Percentiles rank a stretch among this genome's conserved stretches.
phyloP scores from a whole-genome alignment of 2,113 vertebrate species.

The Indri indri region DNA sequence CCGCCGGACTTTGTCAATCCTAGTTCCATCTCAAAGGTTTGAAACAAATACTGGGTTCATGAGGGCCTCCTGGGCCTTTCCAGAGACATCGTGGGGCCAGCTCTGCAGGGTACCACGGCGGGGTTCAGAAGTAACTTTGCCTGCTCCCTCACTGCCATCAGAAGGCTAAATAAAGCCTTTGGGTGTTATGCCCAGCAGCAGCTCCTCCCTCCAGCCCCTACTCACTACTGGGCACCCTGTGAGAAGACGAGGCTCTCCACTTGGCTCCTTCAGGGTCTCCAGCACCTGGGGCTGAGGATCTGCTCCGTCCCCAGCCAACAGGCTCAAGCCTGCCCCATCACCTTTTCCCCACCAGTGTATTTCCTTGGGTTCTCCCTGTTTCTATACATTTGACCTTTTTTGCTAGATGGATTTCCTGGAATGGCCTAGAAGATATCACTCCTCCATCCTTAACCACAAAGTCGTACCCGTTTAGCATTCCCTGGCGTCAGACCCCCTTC shows the following conservation, averaged over 20 bases:
- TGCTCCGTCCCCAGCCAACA: background rate
- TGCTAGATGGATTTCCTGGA: background rate
- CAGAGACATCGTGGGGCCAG: background rate
- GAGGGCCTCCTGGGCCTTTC: background rate
- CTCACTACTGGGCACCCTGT: accelerated
- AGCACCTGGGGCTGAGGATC: background rate
- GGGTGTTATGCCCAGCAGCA: accelerated
- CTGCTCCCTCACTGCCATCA: background rate
- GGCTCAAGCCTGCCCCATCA: too few species aligned
- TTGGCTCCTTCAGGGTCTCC: background rate
- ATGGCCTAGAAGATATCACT: background rate
- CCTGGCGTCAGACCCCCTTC: background rate
- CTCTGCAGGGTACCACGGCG: background rate
- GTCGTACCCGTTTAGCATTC: background rate
- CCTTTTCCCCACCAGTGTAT: background rate
- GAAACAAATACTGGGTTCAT: background rate
- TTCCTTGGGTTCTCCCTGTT: background rate
- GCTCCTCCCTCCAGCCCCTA: background rate
- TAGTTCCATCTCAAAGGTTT: background rate
- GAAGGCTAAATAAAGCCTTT: background rate
- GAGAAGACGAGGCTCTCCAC: background rate
- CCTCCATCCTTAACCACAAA: background rate
- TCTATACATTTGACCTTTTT: background rate
- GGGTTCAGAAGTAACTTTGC: background rate
- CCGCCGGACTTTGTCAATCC: background rate